Percentiles rank a stretch among this genome's conserved stretches.
Evolutionary conservation across 2,797 vertebrate species (phyloP).

Genomic region (Toxotes lorentzi): DNA sequence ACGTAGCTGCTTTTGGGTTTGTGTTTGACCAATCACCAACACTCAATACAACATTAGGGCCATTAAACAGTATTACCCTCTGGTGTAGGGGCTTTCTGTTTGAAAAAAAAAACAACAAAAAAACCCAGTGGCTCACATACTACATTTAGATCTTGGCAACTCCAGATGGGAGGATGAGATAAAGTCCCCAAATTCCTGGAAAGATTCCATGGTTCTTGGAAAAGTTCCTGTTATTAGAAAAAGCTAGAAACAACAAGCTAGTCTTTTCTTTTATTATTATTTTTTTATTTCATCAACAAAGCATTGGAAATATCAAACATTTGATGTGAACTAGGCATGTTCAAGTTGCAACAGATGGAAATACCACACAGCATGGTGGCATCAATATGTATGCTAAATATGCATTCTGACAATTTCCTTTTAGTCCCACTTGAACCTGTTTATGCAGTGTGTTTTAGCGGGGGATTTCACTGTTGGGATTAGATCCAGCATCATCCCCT

Average conservation of each 20-base stretch:
- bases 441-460: not conserved
- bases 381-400: not conserved
- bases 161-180: not conserved
- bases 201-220: not conserved
- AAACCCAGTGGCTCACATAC: not conserved
- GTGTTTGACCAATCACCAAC: not conserved
- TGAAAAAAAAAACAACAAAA: too few species aligned
- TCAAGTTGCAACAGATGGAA: not conserved
- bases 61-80: not conserved
- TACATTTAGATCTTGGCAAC: slow-evolving; percentile 5
- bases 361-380: not conserved
- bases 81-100: slow-evolving; percentile 4
- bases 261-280: not conserved
- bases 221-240: not conserved
- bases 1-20: not conserved
- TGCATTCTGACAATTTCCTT: not conserved
- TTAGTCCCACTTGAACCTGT: not conserved
- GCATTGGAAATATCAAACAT: not conserved
- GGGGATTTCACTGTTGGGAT: not conserved
- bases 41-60: not conserved
- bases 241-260: not conserved
- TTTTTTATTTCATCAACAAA: not conserved
- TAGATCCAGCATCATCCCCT: not conserved
- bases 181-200: not conserved
- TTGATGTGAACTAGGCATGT: not conserved